Conservation (phyloP, 2,113 vertebrate species). For the Mobula hypostoma region DNA sequence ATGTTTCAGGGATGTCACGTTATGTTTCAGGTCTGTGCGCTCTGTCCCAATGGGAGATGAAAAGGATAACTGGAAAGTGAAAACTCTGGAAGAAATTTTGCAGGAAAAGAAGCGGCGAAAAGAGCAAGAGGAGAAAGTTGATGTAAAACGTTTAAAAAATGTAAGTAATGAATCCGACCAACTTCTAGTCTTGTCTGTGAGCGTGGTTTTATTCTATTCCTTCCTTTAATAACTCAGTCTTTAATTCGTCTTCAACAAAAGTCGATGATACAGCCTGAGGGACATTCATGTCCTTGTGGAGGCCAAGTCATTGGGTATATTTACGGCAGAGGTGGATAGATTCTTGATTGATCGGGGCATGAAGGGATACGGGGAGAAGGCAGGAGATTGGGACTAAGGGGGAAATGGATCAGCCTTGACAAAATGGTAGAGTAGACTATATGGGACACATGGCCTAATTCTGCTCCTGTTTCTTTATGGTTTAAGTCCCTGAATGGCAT, state of each 20-base stretch:
- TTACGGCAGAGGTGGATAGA: too few relatives aligned
- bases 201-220: neutral
- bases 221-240: neutral
- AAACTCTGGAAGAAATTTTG: slow-evolving; percentile 97
- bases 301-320: too few relatives aligned
- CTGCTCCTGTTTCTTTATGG: too few relatives aligned
- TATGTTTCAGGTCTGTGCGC: slow-evolving; percentile 58
- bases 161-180: slow-evolving; percentile 55
- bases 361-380: too few relatives aligned
- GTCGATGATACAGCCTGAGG: neutral
- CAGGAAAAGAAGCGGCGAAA: slow-evolving; percentile 93
- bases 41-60: slow-evolving; percentile 95
- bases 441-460: too few relatives aligned
- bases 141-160: slow-evolving; percentile 81
- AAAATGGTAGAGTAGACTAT: too few relatives aligned
- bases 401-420: too few relatives aligned
- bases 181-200: neutral
- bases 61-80: slow-evolving; percentile 99
- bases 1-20: neutral
- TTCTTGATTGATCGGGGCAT: too few relatives aligned
- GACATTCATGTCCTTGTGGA: too few relatives aligned
- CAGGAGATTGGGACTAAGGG: too few relatives aligned
- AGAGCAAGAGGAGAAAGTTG: slow-evolving; percentile 87
- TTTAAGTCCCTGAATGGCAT: too few relatives aligned
- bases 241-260: neutral